Evolutionary conservation across 2,888 invertebrate species (phyloP), one percentile per base, ranked within the genome.

Genomic region (Tortricodes alternella): DNA sequence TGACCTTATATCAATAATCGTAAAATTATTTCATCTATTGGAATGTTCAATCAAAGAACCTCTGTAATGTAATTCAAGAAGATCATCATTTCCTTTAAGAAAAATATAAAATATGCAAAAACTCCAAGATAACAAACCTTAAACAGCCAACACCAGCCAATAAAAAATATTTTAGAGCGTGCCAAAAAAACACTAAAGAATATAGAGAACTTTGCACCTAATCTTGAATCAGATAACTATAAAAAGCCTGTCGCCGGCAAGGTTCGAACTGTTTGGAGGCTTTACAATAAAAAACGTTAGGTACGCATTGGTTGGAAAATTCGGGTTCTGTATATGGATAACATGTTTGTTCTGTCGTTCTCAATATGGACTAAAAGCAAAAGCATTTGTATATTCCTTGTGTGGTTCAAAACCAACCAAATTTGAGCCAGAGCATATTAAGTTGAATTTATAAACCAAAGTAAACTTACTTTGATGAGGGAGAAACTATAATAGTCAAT

Each of bases 161-260:
- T 58, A 55, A 61, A 60, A 68, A 68, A 68, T 62, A 63, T 63
- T 58, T 72, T 66, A 74, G 73, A 73, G 67, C 67, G 69, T 66
- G 67, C 69, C 69, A 58, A 61, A 70, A 78, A 79, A 78, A 82
- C 74, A 63, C 68, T 65, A 62, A 74, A 64, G 68, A 71, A 66
- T 66, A 65, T 64, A 63, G 66, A 63, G 24, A 62, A 74, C 77
- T 76, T 82, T 74, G 70, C 82, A 83, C 80, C 80, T 84, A 83
- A 85, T 84, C 84, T 84, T 48, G 60, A 71, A 80, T 75, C 77
- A 76, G 83, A 88, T 86, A 86, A 80, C 73, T 68, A 70, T 72
- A 81, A 85, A 85, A 81, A 71, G 62, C 64, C 76, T 74, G 76
- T 77, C 73, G 63, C 63, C 72, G 64, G 68, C 67, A 66, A 59